Conservation (phyloP, 2,797 vertebrate species). For the Gymnoscopelus braueri region DNA sequence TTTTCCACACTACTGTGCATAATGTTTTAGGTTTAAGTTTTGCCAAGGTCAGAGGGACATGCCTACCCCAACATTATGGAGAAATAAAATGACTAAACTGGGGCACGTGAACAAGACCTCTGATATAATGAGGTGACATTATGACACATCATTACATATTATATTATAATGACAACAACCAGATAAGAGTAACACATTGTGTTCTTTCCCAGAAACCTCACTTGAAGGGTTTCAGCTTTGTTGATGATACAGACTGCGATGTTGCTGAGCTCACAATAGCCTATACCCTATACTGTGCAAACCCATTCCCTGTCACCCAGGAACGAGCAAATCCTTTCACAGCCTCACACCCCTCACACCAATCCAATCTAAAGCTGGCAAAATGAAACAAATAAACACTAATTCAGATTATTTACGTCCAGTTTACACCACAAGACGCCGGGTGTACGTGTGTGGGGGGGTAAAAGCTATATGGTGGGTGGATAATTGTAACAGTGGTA, state of each 20-base stretch:
- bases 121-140: slow-evolving; percentile 25
- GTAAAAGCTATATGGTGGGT: slow-evolving; percentile 60
- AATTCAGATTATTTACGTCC: slow-evolving; percentile 77
- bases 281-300: slow-evolving; percentile 38
- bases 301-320: slow-evolving; percentile 42
- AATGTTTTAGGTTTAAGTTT: not conserved
- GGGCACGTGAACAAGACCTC: not conserved
- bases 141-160: no score
- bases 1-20: not conserved
- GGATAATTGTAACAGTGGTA: slow-evolving; percentile 82
- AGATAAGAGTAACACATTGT: slow-evolving; percentile 25
- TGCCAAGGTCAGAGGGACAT: not conserved
- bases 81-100: slow-evolving; percentile 4
- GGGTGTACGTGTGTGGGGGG: slow-evolving; percentile 31
- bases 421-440: slow-evolving; percentile 65
- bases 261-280: slow-evolving; percentile 41
- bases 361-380: slow-evolving; percentile 70
- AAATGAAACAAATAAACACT: slow-evolving; percentile 80
- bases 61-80: not conserved
- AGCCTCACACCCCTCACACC: slow-evolving; percentile 17
- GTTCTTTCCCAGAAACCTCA: slow-evolving; percentile 27
- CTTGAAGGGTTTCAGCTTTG: slow-evolving; percentile 5
- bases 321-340: slow-evolving; percentile 27
- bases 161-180: not conserved
- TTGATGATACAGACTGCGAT: slow-evolving; percentile 51